Conservation (phyloP, 2,113 vertebrate genomes). For the Taxidea taxus region DNA sequence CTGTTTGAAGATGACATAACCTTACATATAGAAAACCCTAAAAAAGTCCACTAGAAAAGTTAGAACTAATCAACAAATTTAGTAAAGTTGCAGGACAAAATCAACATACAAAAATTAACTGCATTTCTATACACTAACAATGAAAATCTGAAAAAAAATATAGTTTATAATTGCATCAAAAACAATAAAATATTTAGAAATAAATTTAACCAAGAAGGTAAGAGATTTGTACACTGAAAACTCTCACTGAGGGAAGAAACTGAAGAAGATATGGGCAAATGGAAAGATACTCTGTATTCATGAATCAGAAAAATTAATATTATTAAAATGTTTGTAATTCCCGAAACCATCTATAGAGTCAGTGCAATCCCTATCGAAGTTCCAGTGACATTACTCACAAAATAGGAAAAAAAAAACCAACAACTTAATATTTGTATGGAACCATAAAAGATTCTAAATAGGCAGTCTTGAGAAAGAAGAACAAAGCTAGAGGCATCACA, state of each 20-base stretch:
- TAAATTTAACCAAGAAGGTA: neutral
- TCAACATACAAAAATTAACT: neutral
- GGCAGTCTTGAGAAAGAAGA: neutral
- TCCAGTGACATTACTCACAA: neutral
- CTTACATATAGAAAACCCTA: neutral
- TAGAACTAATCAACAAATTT: neutral
- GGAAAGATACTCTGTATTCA: neutral
- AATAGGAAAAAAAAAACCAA: neutral
- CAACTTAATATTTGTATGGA: neutral
- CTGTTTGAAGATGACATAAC: neutral
- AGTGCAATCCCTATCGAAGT: neutral
- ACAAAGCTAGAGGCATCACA: neutral
- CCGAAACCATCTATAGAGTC: neutral
- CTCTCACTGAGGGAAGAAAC: neutral
- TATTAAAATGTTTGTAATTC: neutral
- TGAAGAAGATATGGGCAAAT: neutral
- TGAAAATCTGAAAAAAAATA: neutral
- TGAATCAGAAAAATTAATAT: neutral
- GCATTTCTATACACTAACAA: neutral
- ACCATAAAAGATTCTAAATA: neutral
- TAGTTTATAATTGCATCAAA: neutral
- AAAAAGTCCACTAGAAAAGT: neutral
- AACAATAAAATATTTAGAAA: neutral
- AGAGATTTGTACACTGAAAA: neutral
- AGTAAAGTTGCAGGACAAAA: neutral